Conservation (phyloP, 2,797 vertebrate species). For the Decapterus maruadsi region DNA sequence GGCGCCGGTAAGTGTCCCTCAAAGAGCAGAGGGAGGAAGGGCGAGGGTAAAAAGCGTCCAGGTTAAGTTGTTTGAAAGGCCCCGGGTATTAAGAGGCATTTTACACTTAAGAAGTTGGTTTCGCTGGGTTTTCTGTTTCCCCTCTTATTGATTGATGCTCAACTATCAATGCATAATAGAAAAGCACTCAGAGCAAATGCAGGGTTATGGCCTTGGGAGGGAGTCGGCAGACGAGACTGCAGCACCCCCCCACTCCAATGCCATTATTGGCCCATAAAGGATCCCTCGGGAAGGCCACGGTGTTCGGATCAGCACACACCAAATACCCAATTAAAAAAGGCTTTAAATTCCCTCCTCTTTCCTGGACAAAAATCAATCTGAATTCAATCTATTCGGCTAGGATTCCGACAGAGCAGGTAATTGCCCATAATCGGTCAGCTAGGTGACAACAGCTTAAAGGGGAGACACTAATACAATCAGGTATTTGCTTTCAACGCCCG, state of each 20-base stretch:
- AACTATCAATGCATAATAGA: conserved; percentile 93
- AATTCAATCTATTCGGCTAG: conserved; percentile 91
- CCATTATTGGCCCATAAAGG: conserved; percentile 92
- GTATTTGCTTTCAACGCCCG: conserved; percentile 86
- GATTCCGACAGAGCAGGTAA: conserved; percentile 91
- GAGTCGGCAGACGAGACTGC: conserved; percentile 87
- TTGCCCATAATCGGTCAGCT: conserved; percentile 89
- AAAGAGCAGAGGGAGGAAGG: conserved; percentile 80
- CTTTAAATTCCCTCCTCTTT: conserved; percentile 91
- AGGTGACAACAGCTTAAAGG: conserved; percentile 90
- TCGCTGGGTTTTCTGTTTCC: conserved; percentile 90
- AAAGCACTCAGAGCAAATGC: conserved; percentile 93
- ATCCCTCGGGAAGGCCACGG: conserved; percentile 86
- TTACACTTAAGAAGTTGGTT: conserved; percentile 93
- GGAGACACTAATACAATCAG: conserved; percentile 86
- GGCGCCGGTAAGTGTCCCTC: conserved; percentile 85
- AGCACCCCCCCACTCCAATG: conserved; percentile 81
- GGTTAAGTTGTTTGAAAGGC: conserved; percentile 92
- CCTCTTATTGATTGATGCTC: conserved; percentile 92
- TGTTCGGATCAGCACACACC: conserved; percentile 91
- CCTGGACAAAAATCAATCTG: conserved; percentile 90
- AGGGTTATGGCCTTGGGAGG: conserved; percentile 91
- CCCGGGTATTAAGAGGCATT: conserved; percentile 91
- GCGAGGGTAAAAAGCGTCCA: conserved; percentile 84
- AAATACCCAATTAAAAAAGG: conserved; percentile 92